Percentiles rank a stretch among this genome's conserved stretches.
Conservation (phyloP, 2,113 vertebrate genomes). For the Salvelinus fontinalis region DNA sequence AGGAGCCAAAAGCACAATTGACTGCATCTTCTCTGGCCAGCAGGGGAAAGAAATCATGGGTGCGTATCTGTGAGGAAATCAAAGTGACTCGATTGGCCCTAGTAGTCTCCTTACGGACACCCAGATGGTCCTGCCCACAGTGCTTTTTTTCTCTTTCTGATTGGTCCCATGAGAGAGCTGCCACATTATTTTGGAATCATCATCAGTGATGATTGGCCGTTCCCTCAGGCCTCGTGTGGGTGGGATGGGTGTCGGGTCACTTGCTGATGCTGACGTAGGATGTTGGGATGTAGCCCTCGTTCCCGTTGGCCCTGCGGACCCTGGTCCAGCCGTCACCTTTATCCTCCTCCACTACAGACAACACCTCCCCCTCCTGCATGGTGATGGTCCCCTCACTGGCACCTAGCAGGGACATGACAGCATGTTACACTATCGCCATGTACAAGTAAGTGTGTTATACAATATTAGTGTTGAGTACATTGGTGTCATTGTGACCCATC, state of each 20-base stretch:
- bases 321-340: conserved; percentile 90
- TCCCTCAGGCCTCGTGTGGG: background rate
- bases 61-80: conserved; percentile 26
- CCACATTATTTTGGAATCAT: conserved; percentile 14
- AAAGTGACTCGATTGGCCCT: conserved; percentile 25
- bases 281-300: conserved; percentile 88
- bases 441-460: too few relatives aligned
- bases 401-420: conserved; percentile 61
- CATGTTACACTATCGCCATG: background rate
- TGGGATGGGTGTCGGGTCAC: conserved; percentile 43
- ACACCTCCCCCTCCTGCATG: conserved; percentile 85
- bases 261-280: conserved; percentile 83
- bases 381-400: conserved; percentile 88
- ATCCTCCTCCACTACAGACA: conserved; percentile 86
- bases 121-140: conserved; percentile 32
- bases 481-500: background rate
- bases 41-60: conserved; percentile 2
- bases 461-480: background rate
- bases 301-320: conserved; percentile 81
- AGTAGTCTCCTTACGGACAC: conserved; percentile 28
- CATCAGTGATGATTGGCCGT: background rate
- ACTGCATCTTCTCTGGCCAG: conserved; percentile 18
- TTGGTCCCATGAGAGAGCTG: conserved; percentile 39
- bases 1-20: conserved; percentile 32
- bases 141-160: conserved; percentile 30